phyloP scores from a whole-genome alignment of 2,113 vertebrate species.

The Archocentrus centrarchus region DNA sequence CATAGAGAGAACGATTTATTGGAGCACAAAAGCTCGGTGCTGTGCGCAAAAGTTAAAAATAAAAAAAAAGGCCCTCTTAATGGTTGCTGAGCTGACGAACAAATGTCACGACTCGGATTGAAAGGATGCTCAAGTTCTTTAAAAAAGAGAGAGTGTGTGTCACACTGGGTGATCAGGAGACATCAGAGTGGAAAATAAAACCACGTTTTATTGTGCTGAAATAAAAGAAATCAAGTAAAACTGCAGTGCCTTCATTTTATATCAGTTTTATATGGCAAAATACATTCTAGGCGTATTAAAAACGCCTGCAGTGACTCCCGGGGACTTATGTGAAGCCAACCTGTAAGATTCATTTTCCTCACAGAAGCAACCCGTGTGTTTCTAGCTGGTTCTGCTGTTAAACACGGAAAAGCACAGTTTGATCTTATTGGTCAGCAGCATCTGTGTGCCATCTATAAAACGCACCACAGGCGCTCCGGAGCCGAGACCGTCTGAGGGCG shows the following conservation, averaged over 20 bases:
- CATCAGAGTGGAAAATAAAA: neutral
- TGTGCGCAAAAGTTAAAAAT: neutral
- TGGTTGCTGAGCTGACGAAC: neutral
- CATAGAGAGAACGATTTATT: neutral
- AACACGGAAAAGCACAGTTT: slow-evolving; percentile 9
- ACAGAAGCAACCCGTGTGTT: neutral
- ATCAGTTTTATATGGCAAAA: neutral
- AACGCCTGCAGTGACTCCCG: neutral
- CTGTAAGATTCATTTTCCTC: neutral
- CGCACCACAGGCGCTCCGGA: slow-evolving; percentile 22
- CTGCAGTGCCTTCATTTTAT: neutral
- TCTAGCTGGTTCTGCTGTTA: slow-evolving; percentile 23
- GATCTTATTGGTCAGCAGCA: slow-evolving; percentile 73
- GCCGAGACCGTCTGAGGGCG: slow-evolving; percentile 52
- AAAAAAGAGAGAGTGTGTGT: neutral
- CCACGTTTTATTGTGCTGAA: neutral
- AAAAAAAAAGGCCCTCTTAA: neutral
- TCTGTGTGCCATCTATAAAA: slow-evolving; percentile 63
- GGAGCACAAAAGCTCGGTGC: neutral
- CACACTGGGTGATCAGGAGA: neutral
- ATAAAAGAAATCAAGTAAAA: neutral
- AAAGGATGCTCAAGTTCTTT: neutral
- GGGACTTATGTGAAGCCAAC: neutral
- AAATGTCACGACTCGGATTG: neutral
- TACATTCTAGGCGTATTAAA: neutral